phyloP scores from a whole-genome alignment of 2,113 vertebrate species.

The Menura novaehollandiae region DNA sequence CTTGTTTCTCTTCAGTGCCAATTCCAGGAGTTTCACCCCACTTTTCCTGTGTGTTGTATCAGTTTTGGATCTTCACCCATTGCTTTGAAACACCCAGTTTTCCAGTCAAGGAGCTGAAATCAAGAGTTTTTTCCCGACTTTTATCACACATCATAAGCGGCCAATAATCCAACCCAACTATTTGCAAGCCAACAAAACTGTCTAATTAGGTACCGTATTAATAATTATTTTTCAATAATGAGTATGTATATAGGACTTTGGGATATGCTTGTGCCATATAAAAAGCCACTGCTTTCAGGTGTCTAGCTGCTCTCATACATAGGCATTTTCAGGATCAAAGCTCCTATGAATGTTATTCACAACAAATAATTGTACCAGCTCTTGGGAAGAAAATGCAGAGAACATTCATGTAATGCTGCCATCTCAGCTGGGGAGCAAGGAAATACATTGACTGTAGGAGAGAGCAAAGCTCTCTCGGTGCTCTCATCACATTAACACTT shows the following conservation, averaged over 20 bases:
- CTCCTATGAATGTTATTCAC: conserved; percentile 21
- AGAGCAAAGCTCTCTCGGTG: not conserved
- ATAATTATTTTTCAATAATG: not conserved
- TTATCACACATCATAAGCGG: not conserved
- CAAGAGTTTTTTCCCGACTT: not conserved
- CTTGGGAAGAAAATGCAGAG: conserved; percentile 4
- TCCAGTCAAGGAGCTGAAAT: not conserved
- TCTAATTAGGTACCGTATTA: not conserved
- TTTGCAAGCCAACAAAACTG: not conserved
- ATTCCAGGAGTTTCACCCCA: not conserved
- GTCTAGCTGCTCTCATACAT: not conserved
- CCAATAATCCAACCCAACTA: not conserved
- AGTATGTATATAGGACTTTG: not conserved
- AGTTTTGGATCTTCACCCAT: not conserved
- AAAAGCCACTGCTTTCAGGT: not conserved
- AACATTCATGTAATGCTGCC: conserved; percentile 20
- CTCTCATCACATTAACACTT: conserved; percentile 13
- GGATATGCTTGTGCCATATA: not conserved
- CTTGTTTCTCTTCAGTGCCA: not conserved
- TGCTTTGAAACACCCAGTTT: not conserved
- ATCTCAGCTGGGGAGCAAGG: conserved; percentile 26
- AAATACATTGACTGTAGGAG: not conserved
- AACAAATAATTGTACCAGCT: conserved; percentile 36
- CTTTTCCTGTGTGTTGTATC: not conserved
- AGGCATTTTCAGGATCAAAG: conserved; percentile 34